Percentiles rank a stretch among this genome's conserved stretches.
Conservation (phyloP, 2,888 invertebrate species). For the Bursaphelenchus okinawaensis region DNA sequence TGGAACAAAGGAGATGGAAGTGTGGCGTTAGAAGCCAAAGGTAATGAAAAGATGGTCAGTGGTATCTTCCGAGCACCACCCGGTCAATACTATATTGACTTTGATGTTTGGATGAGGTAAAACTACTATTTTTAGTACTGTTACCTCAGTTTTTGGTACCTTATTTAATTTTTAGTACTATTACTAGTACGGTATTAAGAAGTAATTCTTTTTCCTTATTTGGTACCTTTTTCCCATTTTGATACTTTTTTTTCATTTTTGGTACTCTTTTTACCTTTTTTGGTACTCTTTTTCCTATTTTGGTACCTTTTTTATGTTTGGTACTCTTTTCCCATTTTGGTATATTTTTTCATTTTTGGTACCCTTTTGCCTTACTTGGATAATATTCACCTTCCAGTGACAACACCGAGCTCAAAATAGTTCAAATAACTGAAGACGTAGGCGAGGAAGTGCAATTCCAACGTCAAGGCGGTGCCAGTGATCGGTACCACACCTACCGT, state of each 20-base stretch:
- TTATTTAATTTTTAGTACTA: no score
- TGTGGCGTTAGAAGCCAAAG: constrained; percentile 22
- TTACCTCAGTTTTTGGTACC: no score
- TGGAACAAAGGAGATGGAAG: constrained; percentile 30
- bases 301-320: no score
- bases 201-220: no score
- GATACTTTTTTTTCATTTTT: no score
- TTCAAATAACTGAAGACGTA: background rate
- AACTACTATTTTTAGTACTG: constrained; percentile 12
- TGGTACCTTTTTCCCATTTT: no score
- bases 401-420: background rate
- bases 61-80: constrained; percentile 25
- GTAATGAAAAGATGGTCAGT: constrained; percentile 21
- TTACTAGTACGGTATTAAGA: no score
- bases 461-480: constrained; percentile 20
- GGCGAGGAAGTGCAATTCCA: constrained; percentile 8
- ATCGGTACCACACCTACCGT: constrained; percentile 32
- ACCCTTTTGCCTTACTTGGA: no score
- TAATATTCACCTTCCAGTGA: constrained; percentile 9
- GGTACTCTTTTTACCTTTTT: no score
- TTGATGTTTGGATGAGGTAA: constrained; percentile 30
- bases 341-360: no score
- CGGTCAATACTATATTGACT: constrained; percentile 22
- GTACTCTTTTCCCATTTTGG: no score
- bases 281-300: no score